Evolutionary conservation across 2,113 vertebrate genomes (phyloP), one percentile per base, ranked within the genome.

Genomic region (Petroica traversi): DNA sequence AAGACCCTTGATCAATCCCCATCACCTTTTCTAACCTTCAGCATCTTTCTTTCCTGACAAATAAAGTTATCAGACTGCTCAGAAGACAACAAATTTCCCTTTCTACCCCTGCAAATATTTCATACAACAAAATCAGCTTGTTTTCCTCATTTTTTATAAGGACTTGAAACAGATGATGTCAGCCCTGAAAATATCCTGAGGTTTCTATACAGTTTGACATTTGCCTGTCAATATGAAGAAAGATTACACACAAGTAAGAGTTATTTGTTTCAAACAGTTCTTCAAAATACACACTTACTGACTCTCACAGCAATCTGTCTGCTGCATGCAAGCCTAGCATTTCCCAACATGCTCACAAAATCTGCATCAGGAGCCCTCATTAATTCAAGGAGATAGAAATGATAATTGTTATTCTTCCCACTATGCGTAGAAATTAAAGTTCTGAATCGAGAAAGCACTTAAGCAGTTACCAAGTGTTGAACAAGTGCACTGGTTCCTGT

Each of bases 221-320:
- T 88, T 93, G 59, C 49, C 51, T 94, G 82, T 77, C 79, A 92
- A 84, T 84, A 83, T 57, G 63, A 91, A 88, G 85, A 89, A 68
- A 75, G 45, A 93, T 87, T 75, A 90, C 46, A 71, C 68, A 85
- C 31, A 89, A 91, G 19, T n/a, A 72, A 85, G 59, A 77, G 38
- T 80, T 88, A 86, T 76, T 97, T 94, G 63, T 93, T 93, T 62
- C 62, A 72, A 96, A 88, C 72, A 59, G 20, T 80, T 89, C 45
- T 76, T 85, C 66, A 89, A 80, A 79, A 90, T 14, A 86, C 74
- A 79, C 34, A 41, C 61, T 89, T 40, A 46, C 31, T 57, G 49
- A 34, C 45, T 92, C 41, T 79, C 36, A 82, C 0, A 79, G 36
- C 74, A 92, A 92, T 85, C 77, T 92, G 69, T 63, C 74, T 79